These are phyloP conservation scores for Macrotus californicus DNA, from an alignment of 2,113 vertebrate species.

Conservation along the genomic window DNA sequence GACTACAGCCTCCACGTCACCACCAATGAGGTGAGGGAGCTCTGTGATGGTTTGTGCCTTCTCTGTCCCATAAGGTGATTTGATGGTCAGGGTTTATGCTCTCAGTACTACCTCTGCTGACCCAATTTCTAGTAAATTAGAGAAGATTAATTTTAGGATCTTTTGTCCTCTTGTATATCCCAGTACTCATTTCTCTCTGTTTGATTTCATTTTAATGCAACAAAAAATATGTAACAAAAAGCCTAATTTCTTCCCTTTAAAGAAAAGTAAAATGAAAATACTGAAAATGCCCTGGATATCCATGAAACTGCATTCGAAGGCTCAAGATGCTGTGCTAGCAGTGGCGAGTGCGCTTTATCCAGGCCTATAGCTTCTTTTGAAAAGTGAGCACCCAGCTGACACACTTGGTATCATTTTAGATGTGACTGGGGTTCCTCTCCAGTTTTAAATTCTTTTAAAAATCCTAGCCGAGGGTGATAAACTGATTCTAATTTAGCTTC, in stretches of 20 bases:
- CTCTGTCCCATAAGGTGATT: background rate
- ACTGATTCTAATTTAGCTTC: slow-evolving; percentile 62
- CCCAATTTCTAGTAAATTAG: background rate
- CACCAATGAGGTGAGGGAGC: background rate
- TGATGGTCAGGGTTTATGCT: background rate
- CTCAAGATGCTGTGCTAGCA: background rate
- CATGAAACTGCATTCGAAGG: background rate
- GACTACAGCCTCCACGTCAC: background rate
- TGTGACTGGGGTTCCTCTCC: slow-evolving; percentile 33
- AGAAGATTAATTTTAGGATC: slow-evolving; percentile 5
- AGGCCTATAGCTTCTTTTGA: slow-evolving; percentile 7
- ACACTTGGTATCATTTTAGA: slow-evolving; percentile 49
- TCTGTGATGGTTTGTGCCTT: background rate
- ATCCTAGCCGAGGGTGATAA: slow-evolving; percentile 58
- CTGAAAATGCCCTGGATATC: background rate
- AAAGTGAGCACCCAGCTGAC: slow-evolving; percentile 31
- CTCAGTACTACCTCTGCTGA: background rate
- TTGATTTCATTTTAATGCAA: slow-evolving; percentile 20
- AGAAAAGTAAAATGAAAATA: slow-evolving; percentile 6
- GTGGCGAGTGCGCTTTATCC: background rate
- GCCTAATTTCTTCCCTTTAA: background rate
- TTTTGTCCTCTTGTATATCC: background rate
- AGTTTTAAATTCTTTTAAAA: slow-evolving; percentile 63
- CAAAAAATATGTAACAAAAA: background rate
- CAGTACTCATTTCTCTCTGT: background rate